Base-by-base conservation (phyloP, 2,888 invertebrate species). In the Hypercompe scribonia region DNA sequence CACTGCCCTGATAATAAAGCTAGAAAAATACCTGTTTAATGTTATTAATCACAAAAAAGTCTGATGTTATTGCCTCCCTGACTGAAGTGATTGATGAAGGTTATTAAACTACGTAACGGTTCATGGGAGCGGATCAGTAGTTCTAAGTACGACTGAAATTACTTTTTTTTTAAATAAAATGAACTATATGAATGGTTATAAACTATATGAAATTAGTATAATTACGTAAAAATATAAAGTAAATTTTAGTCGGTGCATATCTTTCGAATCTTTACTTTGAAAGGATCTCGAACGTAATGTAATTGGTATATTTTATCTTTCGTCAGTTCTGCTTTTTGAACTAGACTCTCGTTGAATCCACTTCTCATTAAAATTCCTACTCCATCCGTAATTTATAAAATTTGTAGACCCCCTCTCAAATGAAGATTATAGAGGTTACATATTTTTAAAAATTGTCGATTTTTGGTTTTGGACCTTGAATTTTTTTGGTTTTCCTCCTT, bases 81-180 rank as follows among this genome's bases (percentile, higher is more conserved):
- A 54, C 24, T 54, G 50, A 54, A 54, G 50, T 54, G 50, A 54
- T 54, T 54, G n/a, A 54, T 54, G 50, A 54, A n/a, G n/a, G 50
- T n/a, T 54, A 54, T 54, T n/a, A 54, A 54, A 54, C 50, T n/a
- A 54, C 50, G 10, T 54, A 1, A 54, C 50, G 10, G 24, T n/a
- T n/a, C n/a, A 11, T 54, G 50, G n/a, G n/a, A 54, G 50, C 50
- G 50, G 3, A 11, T n/a, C n/a, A 54, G n/a, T n/a, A 54, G n/a
- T n/a, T 54, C 50, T 3, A 54, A n/a, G 3, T 54, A 54, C 11
- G 24, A 54, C 10, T 54, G 2, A 24, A 50, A 24, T 7, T 21
- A 11, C 8, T 39, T 8, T 24, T 54, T 54, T 54, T n/a, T 2
- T 54, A 1, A 7, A 21, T 50, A 24, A 50, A 50, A 7, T 50